Evolutionary conservation across 2,888 invertebrate genomes (phyloP).

Genomic region (Onchidella celtica): DNA sequence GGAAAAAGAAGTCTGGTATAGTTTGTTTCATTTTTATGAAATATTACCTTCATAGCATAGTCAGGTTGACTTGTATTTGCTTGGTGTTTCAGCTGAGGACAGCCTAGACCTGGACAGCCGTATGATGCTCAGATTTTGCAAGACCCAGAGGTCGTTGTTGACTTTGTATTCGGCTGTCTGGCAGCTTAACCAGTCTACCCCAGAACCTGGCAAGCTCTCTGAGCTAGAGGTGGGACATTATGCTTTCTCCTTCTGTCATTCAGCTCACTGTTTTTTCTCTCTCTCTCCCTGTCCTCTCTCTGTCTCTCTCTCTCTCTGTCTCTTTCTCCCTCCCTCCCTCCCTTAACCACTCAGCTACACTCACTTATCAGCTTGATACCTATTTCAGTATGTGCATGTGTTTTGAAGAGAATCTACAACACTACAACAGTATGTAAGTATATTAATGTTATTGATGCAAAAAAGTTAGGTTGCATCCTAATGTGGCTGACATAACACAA

Average conservation of each 20-base stretch:
- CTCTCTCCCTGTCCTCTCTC: too few species aligned
- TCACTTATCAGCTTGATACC: background rate
- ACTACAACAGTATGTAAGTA: too few species aligned
- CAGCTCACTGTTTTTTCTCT: background rate
- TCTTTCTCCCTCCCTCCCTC: too few species aligned
- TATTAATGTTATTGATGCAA: too few species aligned
- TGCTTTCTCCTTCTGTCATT: background rate
- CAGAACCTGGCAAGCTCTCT: slow-evolving; percentile 31
- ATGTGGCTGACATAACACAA: too few species aligned
- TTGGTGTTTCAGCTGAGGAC: slow-evolving; percentile 67
- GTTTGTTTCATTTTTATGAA: background rate
- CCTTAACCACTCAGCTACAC: background rate
- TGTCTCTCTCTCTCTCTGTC: too few species aligned
- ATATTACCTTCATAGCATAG: background rate
- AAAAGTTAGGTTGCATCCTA: too few species aligned
- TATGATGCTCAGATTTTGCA: slow-evolving; percentile 77
- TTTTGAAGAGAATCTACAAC: too few species aligned
- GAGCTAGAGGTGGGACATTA: slow-evolving; percentile 27
- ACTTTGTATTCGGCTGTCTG: slow-evolving; percentile 72
- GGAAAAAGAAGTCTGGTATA: too few species aligned
- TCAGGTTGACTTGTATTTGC: background rate
- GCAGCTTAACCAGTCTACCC: slow-evolving; percentile 10
- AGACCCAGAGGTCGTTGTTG: slow-evolving; percentile 74
- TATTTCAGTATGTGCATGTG: too few species aligned
- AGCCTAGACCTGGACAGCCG: slow-evolving; percentile 79